phyloP scores from a whole-genome alignment of 37 sponge, comb jelly and placozoan genomes.

The Cliona cf. orientalis region DNA sequence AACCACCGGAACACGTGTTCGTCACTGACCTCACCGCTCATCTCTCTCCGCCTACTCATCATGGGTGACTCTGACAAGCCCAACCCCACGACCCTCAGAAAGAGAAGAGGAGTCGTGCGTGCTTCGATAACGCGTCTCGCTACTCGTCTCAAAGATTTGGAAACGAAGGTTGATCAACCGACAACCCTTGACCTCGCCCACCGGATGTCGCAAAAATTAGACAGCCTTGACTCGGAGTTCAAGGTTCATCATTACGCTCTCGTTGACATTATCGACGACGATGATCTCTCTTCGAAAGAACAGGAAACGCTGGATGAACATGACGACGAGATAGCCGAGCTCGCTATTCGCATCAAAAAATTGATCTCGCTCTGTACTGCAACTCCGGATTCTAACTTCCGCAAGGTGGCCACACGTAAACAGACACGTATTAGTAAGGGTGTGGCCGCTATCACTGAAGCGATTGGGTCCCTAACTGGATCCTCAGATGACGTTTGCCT shows the following conservation, averaged over 20 bases:
- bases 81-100: too few species aligned
- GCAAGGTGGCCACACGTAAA: background rate
- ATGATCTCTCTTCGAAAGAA: background rate
- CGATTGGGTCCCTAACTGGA: background rate
- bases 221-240: background rate
- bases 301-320: constrained; percentile 2
- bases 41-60: too few species aligned
- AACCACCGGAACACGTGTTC: too few species aligned
- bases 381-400: background rate
- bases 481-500: background rate
- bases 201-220: background rate
- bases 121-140: too few species aligned
- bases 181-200: background rate
- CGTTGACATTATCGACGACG: background rate
- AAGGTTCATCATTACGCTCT: background rate
- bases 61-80: too few species aligned
- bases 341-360: background rate
- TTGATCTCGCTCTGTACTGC: background rate
- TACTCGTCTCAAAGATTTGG: too few species aligned
- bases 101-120: too few species aligned
- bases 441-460: background rate
- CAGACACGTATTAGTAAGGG: background rate
- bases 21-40: too few species aligned
- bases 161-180: too few species aligned
- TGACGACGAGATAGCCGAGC: background rate